Base-by-base conservation (phyloP, 2,888 invertebrate genomes). In the Trichopoda pennipes region DNA sequence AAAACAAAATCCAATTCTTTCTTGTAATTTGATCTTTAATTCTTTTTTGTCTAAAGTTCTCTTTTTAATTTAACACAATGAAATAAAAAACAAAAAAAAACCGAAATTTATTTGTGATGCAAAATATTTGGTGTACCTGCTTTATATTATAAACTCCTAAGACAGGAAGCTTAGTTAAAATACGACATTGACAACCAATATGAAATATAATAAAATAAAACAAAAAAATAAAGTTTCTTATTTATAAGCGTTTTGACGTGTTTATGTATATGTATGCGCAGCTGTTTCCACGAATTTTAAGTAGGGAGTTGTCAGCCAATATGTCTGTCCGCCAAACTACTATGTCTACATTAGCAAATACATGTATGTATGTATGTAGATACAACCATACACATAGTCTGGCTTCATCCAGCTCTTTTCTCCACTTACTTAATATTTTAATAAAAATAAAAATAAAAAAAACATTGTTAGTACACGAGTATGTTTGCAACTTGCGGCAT, bases 131-230 rank as follows among this genome's bases (percentile, higher is more conserved):
- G 12, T 49, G 49, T 3, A 49, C 53, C 23, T 16, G 12, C 38
- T 7, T 38, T 38, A 38, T 12, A 38, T 38, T 38, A 38, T 12
- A 38, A 38, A 38, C 55, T 64, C 60, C 63, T 64, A 64, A 63
- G 56, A 56, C 74, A 74, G 74, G 74, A 74, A 74, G 56, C 74
- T 74, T 74, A 56, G 56, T 74, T 74, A 64, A 64, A 74, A 74
- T 56, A 64, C 74, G 74, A 74, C 74, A 74, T 74, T 74, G 74
- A 74, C 74, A 74, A 55, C 74, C 56, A 64, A 63, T 16, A 16
- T 44, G 1, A 44, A 44, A 14, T 6, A 44, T 14, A n/a, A 44
- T 10, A 44, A 42, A 55, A n/a, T 44, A 55, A 47, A 42, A 58
- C 21, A 19, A 10, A 49, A 49, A 49, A 10, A 9, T 21, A 49